Conservation (phyloP, 2,888 invertebrate genomes). For the Tetramorium bicarinatum region DNA sequence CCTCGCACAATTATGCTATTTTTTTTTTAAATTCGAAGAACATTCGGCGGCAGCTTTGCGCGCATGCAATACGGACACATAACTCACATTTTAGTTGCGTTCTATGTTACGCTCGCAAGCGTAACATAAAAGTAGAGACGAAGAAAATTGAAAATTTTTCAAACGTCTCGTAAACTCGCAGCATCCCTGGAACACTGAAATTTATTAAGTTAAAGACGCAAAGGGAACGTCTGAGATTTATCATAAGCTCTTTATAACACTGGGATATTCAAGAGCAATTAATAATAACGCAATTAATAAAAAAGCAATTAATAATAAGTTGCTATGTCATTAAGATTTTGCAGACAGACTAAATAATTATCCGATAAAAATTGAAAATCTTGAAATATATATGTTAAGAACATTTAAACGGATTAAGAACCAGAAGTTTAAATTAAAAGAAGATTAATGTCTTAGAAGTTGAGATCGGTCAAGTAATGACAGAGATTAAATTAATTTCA, state of each 20-base stretch:
- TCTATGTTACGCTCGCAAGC: not conserved
- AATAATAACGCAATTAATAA: too few species aligned
- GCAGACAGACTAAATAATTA: not conserved
- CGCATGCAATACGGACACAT: not conserved
- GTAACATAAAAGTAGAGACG: constrained; percentile 7
- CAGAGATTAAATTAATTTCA: not conserved
- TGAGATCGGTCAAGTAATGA: not conserved
- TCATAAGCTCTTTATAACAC: not conserved
- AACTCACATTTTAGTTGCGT: constrained; percentile 21
- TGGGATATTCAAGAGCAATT: not conserved
- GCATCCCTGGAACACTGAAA: constrained; percentile 1
- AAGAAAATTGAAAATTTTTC: constrained; percentile 47
- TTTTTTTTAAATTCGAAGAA: constrained; percentile 18
- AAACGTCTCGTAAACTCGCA: constrained; percentile 29
- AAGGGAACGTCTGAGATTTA: not conserved
- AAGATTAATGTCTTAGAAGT: constrained; percentile 28
- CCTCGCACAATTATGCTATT: constrained; percentile 20
- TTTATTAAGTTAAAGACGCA: constrained; percentile 8
- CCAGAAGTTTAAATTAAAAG: not conserved
- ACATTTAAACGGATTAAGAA: not conserved
- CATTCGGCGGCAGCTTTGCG: constrained; percentile 18
- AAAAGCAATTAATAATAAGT: not conserved
- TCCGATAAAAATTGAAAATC: not conserved
- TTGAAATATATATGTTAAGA: not conserved
- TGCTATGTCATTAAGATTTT: not conserved